Evolutionary conservation across 2,113 vertebrate genomes (phyloP).

Genomic region (Brachypteracias leptosomus): DNA sequence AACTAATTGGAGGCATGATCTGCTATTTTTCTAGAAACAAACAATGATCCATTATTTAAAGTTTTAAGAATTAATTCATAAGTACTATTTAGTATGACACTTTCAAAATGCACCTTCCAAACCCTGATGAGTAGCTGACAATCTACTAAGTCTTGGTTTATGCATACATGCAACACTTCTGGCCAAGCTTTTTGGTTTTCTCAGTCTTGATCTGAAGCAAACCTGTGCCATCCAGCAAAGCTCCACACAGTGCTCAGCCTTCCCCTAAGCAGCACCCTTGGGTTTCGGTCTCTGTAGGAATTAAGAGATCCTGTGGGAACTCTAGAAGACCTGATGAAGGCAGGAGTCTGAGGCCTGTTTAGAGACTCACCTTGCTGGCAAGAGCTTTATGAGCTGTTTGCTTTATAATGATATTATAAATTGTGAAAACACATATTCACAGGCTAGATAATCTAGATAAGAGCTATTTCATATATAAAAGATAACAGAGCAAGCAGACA

Average conservation of each 20-base stretch:
- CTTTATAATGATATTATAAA: not conserved
- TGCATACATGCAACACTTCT: not conserved
- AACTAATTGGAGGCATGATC: not conserved
- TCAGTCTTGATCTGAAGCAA: not conserved
- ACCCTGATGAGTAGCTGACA: not conserved
- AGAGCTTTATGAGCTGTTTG: not conserved
- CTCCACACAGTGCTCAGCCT: accelerated
- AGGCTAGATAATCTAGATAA: not conserved
- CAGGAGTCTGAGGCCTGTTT: not conserved
- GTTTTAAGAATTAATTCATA: not conserved
- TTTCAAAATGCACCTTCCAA: not conserved
- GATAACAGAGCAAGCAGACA: not conserved
- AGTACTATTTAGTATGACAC: not conserved
- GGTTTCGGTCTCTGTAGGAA: not conserved
- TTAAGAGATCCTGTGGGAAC: not conserved
- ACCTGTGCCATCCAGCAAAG: not conserved
- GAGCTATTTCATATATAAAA: not conserved
- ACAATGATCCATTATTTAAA: not conserved
- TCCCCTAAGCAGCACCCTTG: accelerated
- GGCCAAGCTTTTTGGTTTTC: not conserved
- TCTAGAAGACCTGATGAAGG: not conserved
- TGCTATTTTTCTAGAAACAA: not conserved
- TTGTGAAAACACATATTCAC: not conserved
- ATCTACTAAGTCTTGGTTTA: not conserved
- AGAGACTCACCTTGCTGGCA: not conserved